phyloP scores from a whole-genome alignment of 2,888 invertebrate species.

The Tetranychus piercei region DNA sequence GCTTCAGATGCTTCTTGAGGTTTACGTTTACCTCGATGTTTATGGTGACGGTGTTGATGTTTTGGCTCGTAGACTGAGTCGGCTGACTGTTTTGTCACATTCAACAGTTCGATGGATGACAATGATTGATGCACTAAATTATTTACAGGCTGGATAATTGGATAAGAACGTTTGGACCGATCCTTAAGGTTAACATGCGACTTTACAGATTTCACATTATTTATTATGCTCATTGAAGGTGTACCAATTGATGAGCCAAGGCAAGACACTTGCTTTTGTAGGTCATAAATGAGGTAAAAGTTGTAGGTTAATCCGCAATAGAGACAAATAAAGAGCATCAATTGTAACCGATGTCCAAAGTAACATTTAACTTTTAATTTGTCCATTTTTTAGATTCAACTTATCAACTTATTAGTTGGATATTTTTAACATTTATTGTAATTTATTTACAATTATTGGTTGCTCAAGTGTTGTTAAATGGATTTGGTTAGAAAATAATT shows the following conservation, averaged over 20 bases:
- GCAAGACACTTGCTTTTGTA: background rate
- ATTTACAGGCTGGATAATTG: too few species aligned
- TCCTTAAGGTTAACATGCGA: too few species aligned
- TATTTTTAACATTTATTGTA: too few species aligned
- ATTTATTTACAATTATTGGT: too few species aligned
- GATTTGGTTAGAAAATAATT: too few species aligned
- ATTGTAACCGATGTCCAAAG: background rate
- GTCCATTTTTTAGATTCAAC: background rate
- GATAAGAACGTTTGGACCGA: too few species aligned
- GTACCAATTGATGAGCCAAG: background rate
- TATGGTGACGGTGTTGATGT: background rate
- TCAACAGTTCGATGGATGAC: background rate
- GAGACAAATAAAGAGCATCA: background rate
- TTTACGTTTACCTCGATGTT: background rate
- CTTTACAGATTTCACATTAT: too few species aligned
- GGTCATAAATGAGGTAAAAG: background rate
- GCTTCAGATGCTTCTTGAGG: constrained; percentile 4
- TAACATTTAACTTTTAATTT: background rate
- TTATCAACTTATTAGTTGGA: background rate
- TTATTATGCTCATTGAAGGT: too few species aligned
- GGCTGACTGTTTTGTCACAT: background rate
- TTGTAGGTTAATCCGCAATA: background rate
- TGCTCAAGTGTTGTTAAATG: too few species aligned
- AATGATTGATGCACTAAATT: too few species aligned
- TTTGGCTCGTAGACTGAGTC: background rate